These are phyloP conservation scores for Poecilus cupreus DNA, from an alignment of 2,888 invertebrate genomes.

Conservation along the genomic window DNA sequence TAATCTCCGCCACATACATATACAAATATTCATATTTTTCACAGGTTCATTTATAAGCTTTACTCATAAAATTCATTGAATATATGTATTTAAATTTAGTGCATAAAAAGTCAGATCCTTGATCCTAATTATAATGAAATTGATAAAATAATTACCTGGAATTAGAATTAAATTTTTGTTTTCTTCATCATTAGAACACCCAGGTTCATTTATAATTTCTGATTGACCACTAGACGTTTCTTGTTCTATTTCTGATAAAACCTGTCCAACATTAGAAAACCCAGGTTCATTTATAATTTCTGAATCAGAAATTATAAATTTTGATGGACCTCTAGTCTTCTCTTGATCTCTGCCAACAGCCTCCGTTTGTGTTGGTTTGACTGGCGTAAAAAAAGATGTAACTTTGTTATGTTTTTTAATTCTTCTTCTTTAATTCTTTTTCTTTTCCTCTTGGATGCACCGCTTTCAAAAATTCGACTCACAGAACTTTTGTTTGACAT, in stretches of 20 bases:
- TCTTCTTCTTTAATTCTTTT: background rate
- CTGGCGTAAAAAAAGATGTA: background rate
- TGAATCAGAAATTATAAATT: no score
- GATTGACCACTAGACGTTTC: background rate
- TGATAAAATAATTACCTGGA: no score
- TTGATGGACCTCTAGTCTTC: background rate
- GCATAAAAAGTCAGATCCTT: no score
- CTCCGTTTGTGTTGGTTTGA: background rate
- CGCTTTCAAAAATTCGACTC: background rate
- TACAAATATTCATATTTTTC: no score
- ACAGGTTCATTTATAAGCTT: no score
- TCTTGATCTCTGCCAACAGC: background rate
- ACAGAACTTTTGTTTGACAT: background rate
- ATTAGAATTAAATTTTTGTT: no score
- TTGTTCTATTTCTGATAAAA: no score
- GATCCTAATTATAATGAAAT: no score
- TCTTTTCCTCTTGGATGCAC: background rate
- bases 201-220: background rate
- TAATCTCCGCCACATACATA: no score
- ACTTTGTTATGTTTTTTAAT: background rate
- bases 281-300: background rate
- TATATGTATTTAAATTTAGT: no score
- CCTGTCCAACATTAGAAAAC: background rate
- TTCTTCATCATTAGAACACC: background rate
- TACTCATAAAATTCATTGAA: no score